Percentiles rank a stretch among this genome's conserved stretches.
Evolutionary conservation across 2,888 invertebrate genomes (phyloP).

Genomic region (Idaea straminata): DNA sequence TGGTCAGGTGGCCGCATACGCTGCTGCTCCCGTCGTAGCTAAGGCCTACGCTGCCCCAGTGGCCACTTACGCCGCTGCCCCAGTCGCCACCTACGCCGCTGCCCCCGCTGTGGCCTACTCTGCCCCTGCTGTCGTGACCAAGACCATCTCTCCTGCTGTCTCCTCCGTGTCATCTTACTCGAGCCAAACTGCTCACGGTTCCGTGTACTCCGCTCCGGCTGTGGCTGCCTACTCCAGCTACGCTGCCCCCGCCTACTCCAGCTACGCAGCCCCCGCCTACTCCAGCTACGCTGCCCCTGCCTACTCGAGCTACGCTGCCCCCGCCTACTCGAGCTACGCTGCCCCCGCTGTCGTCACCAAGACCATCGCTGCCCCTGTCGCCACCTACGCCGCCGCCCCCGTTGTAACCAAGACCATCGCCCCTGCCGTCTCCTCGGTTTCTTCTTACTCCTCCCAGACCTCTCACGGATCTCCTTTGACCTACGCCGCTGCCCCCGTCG

Average conservation of each 20-base stretch:
- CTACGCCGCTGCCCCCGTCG: conserved; percentile 55
- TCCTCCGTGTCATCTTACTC: conserved; percentile 44
- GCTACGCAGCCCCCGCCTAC: conserved; percentile 32
- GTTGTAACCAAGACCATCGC: conserved; percentile 46
- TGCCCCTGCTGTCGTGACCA: conserved; percentile 52
- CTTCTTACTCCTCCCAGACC: conserved; percentile 50
- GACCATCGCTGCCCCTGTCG: conserved; percentile 36
- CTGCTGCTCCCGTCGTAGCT: conserved; percentile 28
- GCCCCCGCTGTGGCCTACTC: conserved; percentile 82
- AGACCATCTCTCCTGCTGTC: conserved; percentile 41
- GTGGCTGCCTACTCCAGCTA: conserved; percentile 45
- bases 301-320: conserved; percentile 46
- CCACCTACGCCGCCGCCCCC: conserved; percentile 41
- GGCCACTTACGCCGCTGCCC: conserved; percentile 42
- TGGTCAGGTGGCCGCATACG: conserved; percentile 45
- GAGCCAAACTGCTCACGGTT: conserved; percentile 32
- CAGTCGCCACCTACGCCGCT: conserved; percentile 73
- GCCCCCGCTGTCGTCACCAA: conserved; percentile 53
- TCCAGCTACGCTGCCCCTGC: conserved; percentile 44
- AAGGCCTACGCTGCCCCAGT: conserved; percentile 47
- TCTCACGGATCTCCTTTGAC: conserved; percentile 53
- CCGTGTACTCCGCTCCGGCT: conserved; percentile 41
- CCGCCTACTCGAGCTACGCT: conserved; percentile 40
- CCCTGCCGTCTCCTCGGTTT: conserved; percentile 49
- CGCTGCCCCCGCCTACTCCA: conserved; percentile 27